These are phyloP conservation scores for Zoroaster sp. DNA, from an alignment of 53 echinoderm and acorn worm species.

Conservation along the genomic window DNA sequence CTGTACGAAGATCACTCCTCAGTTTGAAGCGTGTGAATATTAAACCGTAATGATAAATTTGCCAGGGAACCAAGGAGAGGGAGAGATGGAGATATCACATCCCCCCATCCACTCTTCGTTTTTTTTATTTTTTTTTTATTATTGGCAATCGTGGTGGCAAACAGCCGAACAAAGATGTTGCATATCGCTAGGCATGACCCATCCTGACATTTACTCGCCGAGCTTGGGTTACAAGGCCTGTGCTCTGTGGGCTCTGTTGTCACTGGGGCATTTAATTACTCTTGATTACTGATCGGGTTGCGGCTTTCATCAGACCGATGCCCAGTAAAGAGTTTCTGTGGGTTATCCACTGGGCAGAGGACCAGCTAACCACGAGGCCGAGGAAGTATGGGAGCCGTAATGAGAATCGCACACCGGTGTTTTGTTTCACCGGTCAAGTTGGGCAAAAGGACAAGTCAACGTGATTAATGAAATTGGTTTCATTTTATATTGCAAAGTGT, in stretches of 20 bases:
- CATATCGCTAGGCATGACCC: not conserved
- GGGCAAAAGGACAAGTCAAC: slow-evolving; percentile 35
- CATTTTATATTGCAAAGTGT: slow-evolving; percentile 30
- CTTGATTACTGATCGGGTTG: slow-evolving; percentile 53
- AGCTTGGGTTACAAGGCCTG: slow-evolving; percentile 18
- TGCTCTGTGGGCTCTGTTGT: slow-evolving; percentile 8
- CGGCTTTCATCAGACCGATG: not conserved
- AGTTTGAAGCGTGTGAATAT: slow-evolving; percentile 21
- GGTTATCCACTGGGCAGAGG: not conserved
- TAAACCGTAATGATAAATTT: slow-evolving; percentile 10
- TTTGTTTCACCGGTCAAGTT: slow-evolving; percentile 36
- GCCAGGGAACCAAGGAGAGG: not conserved
- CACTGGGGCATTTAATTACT: slow-evolving; percentile 57
- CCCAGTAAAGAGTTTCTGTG: not conserved
- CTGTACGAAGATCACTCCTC: not conserved
- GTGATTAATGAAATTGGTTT: slow-evolving; percentile 44
- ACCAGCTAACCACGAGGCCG: not conserved
- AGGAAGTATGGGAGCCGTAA: slow-evolving; percentile 35
- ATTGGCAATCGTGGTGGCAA: not conserved
- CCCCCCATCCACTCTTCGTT: not conserved
- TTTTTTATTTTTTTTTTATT: not conserved
- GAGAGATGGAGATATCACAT: not conserved
- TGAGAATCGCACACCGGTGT: slow-evolving; percentile 33
- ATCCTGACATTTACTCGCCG: slow-evolving; percentile 35
- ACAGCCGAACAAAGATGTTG: slow-evolving; percentile 24